Evolutionary conservation across 2,888 invertebrate genomes (phyloP).

Genomic region (Silvanus unidentatus): DNA sequence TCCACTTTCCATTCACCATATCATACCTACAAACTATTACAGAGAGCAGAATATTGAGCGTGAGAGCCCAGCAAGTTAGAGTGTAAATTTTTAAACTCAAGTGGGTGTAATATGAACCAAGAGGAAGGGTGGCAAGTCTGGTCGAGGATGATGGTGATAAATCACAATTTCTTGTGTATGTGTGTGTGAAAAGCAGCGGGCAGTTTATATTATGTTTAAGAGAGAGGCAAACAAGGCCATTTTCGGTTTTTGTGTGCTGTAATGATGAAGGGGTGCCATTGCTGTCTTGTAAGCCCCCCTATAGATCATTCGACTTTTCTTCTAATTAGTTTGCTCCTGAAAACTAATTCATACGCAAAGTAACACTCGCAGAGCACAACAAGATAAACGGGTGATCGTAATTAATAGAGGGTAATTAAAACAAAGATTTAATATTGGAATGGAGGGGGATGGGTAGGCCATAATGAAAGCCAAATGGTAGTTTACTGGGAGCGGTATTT

Average conservation of each 20-base stretch:
- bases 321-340: conserved; percentile 36
- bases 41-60: conserved; percentile 28
- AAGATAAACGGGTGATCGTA: conserved; percentile 41
- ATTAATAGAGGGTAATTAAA: conserved; percentile 45
- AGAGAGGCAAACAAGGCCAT: conserved; percentile 34
- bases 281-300: conserved; percentile 14
- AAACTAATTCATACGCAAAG: conserved; percentile 36
- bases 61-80: conserved; percentile 36
- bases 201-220: conserved; percentile 24
- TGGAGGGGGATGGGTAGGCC: conserved; percentile 26
- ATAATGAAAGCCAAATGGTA: conserved; percentile 46
- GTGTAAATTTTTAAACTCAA: conserved; percentile 26
- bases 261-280: neutral
- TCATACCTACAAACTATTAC: conserved; percentile 20
- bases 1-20: too few relatives aligned
- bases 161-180: too few relatives aligned
- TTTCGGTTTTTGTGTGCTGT: conserved; percentile 18
- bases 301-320: conserved; percentile 25
- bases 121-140: neutral
- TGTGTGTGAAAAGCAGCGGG: conserved; percentile 32
- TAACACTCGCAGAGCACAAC: conserved; percentile 20
- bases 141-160: too few relatives aligned
- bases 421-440: conserved; percentile 44
- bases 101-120: conserved; percentile 40
- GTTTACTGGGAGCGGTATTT: conserved; percentile 42